Base-by-base conservation (phyloP, 2,888 invertebrate genomes). In the Orchesella flavescens region DNA sequence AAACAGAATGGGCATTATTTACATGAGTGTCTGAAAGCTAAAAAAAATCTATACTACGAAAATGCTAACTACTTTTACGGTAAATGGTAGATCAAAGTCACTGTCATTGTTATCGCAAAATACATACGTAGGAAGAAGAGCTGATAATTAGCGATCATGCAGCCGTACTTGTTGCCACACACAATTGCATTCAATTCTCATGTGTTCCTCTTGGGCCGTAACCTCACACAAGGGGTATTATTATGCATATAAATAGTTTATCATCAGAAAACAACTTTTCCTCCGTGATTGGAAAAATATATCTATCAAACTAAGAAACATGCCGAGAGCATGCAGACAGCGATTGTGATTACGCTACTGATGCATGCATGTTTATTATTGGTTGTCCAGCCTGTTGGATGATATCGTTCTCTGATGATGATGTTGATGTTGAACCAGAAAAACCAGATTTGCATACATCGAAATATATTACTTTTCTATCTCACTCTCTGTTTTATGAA, bases 381-480 rank as follows among this genome's bases (percentile, higher is more conserved):
- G 77, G 77, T 59, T 77, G 34, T 71, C 19, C 43, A 21, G n/a
- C 66, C 5, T 43, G 46, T 66, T 66, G 66, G 44, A 66, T 68
- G 66, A 66, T 46, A 59, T 55, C n/a, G n/a, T n/a, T n/a, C 76
- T 65, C 65, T 23, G 13, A 71, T 49, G 59, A 55, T n/a, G 77
- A 61, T 71, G 61, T 59, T 61, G 59, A 46, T 43, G 57, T 46
- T 43, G 75, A 59, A 78, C 77, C 57, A 61, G 77, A 71, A 79
- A 79, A 71, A 72, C 69, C 53, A 71, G 69, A 78, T 79, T 79
- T 79, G 55, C 78, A 71, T 72, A 66, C 24, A 49, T 68, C 7
- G 15, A 15, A 46, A 17, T 68, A 46, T 19, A 68, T 21, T 7
- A 23, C 7, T 24, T 65, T 7, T 10, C 10, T n/a, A 1, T 65